Percentiles rank a stretch among this genome's conserved stretches.
phyloP scores from a whole-genome alignment of 1,140 invertebrate species.

The Musca vetustissima region DNA sequence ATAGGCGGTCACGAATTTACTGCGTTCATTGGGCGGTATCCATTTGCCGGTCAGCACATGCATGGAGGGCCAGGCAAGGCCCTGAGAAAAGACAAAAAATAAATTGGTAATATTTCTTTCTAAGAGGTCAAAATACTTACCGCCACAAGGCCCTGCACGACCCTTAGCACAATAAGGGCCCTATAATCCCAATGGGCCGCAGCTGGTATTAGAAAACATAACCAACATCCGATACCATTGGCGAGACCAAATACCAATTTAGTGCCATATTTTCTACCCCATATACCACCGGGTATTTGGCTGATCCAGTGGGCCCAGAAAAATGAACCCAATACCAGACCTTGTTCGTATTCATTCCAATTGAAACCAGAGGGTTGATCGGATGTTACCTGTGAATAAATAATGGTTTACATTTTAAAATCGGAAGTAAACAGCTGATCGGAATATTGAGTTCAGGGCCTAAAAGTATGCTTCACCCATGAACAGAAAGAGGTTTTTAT shows the following conservation, averaged over 20 bases:
- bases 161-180: constrained; percentile 65
- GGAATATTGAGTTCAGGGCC: too few relatives aligned
- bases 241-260: constrained; percentile 71
- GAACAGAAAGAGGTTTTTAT: too few relatives aligned
- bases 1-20: constrained; percentile 71
- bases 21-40: constrained; percentile 79
- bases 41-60: constrained; percentile 80
- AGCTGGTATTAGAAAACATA: constrained; percentile 71
- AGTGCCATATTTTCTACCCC: constrained; percentile 71
- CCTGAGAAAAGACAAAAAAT: constrained; percentile 60
- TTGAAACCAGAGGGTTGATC: too few relatives aligned
- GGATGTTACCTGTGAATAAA: too few relatives aligned
- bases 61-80: constrained; percentile 76
- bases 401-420: too few relatives aligned
- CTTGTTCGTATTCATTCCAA: constrained; percentile 72
- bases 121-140: constrained; percentile 64
- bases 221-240: constrained; percentile 67
- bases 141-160: constrained; percentile 72
- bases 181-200: constrained; percentile 64
- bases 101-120: neutral
- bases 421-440: too few relatives aligned
- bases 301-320: constrained; percentile 74
- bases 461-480: too few relatives aligned
- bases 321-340: constrained; percentile 69
- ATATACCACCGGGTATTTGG: constrained; percentile 73